Percentiles rank a stretch among this genome's conserved stretches.
These are phyloP conservation scores for Apomyelois bistriatella DNA, from an alignment of 2,888 invertebrate species.

Conservation along the genomic window DNA sequence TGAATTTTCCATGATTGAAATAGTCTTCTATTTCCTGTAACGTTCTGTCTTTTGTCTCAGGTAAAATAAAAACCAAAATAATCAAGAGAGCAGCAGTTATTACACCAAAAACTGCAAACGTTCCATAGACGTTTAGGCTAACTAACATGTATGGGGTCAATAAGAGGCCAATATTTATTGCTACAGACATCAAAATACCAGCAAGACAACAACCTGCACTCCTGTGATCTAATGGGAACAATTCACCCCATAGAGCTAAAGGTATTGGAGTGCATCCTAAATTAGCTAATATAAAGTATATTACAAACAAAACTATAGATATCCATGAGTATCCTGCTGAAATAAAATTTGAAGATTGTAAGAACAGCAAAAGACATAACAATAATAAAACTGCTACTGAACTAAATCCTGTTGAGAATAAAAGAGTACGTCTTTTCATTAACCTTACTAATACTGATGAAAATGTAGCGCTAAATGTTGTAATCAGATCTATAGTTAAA, in stretches of 20 bases:
- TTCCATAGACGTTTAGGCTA: conserved; percentile 44
- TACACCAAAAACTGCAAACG: conserved; percentile 46
- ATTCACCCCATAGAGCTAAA: conserved; percentile 40
- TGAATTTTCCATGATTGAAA: conserved; percentile 38
- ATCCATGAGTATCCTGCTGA: conserved; percentile 28
- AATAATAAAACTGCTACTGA: conserved; percentile 31
- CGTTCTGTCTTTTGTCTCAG: conserved; percentile 39
- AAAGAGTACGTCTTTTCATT: conserved; percentile 38
- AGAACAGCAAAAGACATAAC: conserved; percentile 32
- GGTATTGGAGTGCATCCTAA: conserved; percentile 48
- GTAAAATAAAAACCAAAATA: conserved; percentile 31
- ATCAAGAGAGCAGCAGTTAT: conserved; percentile 28
- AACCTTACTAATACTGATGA: conserved; percentile 39
- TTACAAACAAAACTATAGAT: conserved; percentile 33
- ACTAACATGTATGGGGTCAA: conserved; percentile 37
- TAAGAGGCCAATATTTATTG: conserved; percentile 32
- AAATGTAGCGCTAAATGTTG: conserved; percentile 32
- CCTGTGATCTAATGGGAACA: conserved; percentile 42
- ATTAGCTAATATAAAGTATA: conserved; percentile 42
- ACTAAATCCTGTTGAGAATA: conserved; percentile 38
- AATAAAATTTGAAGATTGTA: conserved; percentile 30
- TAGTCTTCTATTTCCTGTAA: conserved; percentile 38
- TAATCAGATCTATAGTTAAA: conserved; percentile 39
- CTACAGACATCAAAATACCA: conserved; percentile 35
- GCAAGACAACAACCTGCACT: conserved; percentile 36